phyloP scores from a whole-genome alignment of 1,140 invertebrate genomes.

The Brachionus koreanus region DNA sequence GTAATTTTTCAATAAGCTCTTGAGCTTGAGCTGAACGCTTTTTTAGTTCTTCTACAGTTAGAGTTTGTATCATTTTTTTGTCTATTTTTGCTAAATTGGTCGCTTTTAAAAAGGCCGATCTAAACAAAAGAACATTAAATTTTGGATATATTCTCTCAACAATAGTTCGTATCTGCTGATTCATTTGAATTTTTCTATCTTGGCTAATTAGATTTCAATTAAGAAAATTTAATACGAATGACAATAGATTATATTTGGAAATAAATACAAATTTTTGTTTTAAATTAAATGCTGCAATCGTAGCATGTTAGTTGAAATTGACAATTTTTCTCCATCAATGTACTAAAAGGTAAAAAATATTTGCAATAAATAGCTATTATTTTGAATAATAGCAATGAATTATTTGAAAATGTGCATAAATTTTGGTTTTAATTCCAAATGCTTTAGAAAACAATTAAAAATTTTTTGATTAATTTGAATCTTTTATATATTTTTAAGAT shows the following conservation, averaged over 20 bases:
- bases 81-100: not conserved
- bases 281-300: constrained; percentile 3
- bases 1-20: constrained; percentile 30
- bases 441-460: no score
- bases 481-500: no score
- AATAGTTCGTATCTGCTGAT: not conserved
- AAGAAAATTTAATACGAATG: not conserved
- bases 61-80: constrained; percentile 22
- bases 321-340: not conserved
- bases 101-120: not conserved
- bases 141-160: not conserved
- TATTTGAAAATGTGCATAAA: no score
- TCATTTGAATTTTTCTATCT: not conserved
- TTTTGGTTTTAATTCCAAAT: no score
- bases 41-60: not conserved
- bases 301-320: constrained; percentile 8
- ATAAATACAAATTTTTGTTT: not conserved
- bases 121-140: constrained; percentile 31
- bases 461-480: no score
- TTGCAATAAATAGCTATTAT: not conserved
- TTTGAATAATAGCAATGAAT: not conserved
- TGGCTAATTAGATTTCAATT: not conserved
- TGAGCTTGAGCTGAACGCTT: constrained; percentile 17
- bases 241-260: not conserved
- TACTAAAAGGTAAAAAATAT: constrained; percentile 2